Conservation (phyloP, 2,113 vertebrate species). For the Microcebus murinus region DNA sequence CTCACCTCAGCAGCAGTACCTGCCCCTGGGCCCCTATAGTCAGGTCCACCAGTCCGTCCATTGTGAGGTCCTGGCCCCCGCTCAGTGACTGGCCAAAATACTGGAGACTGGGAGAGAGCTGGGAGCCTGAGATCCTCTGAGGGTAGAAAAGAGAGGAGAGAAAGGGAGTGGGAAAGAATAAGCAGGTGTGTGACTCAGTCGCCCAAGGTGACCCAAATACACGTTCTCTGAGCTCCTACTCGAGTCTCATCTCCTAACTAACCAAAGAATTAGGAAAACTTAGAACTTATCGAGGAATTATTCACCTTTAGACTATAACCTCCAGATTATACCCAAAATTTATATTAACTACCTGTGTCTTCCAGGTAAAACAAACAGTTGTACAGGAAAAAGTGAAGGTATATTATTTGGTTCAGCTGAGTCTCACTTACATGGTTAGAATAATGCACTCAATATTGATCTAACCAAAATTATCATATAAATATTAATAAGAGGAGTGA, state of each 20-base stretch:
- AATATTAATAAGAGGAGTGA: background rate
- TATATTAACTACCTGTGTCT: background rate
- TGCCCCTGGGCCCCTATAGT: constrained; percentile 86
- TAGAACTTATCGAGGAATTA: background rate
- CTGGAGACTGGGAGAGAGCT: constrained; percentile 68
- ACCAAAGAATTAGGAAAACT: background rate
- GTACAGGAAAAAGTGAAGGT: background rate
- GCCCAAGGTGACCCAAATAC: background rate
- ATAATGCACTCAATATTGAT: background rate
- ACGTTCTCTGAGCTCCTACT: background rate
- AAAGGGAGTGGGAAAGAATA: background rate
- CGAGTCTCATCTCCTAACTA: background rate
- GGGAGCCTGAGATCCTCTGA: constrained; percentile 85
- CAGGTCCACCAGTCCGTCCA: constrained; percentile 87
- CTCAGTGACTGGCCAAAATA: constrained; percentile 90
- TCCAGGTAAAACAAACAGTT: background rate
- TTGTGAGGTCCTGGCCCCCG: constrained; percentile 86
- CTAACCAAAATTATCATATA: background rate
- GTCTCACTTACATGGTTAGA: background rate
- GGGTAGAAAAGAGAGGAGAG: background rate
- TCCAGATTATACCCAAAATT: background rate
- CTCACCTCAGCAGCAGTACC: constrained; percentile 88
- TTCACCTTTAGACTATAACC: background rate
- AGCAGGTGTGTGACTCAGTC: background rate
- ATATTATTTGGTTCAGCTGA: background rate